Evolutionary conservation across 2,797 vertebrate species (phyloP).

Genomic region (Acanthiza pusilla): DNA sequence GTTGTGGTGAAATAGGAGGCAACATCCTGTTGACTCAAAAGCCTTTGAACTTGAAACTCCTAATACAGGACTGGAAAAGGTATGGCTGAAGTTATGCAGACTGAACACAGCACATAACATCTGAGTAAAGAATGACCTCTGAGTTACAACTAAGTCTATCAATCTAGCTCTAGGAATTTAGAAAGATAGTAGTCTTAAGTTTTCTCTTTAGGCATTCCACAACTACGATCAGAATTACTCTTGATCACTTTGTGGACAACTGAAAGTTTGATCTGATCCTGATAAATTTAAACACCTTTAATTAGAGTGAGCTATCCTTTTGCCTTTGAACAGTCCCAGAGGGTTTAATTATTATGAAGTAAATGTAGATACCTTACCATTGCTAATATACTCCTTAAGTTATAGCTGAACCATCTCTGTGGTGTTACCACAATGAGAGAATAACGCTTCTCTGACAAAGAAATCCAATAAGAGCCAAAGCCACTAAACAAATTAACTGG

Average conservation of each 20-base stretch:
- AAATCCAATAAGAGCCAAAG: background rate
- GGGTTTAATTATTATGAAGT: background rate
- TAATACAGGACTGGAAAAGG: background rate
- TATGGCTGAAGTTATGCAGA: background rate
- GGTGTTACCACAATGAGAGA: background rate
- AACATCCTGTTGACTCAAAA: background rate
- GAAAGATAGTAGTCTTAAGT: background rate
- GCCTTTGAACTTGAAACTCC: background rate
- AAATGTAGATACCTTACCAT: background rate
- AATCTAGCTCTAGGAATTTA: background rate
- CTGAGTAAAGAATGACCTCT: background rate
- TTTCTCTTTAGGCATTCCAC: background rate
- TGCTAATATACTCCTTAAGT: background rate
- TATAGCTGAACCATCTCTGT: background rate
- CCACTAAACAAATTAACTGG: background rate
- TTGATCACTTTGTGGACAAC: background rate
- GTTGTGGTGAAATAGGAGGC: background rate
- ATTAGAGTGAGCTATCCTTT: background rate
- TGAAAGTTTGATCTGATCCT: background rate
- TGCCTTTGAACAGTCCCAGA: background rate
- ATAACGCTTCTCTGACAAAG: background rate
- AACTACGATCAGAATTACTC: background rate
- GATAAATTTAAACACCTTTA: background rate
- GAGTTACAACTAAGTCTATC: background rate
- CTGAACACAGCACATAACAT: background rate